Percentiles rank a stretch among this genome's conserved stretches.
Evolutionary conservation across 2,113 vertebrate genomes (phyloP).

Genomic region (Falco punctatus): DNA sequence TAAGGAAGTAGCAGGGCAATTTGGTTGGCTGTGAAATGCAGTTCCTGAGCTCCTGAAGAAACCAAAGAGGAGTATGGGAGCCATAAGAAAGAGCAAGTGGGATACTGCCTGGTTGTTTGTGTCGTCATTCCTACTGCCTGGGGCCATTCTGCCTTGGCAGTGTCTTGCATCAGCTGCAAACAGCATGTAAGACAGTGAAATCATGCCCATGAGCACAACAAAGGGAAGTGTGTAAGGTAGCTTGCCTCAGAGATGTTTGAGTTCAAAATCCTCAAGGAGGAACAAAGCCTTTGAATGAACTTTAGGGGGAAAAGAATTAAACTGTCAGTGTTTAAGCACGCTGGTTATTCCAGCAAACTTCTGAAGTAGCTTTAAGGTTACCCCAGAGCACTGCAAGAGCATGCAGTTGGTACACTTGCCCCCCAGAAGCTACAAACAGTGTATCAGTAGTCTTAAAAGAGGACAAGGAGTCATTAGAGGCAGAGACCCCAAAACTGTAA

Average conservation of each 20-base stretch:
- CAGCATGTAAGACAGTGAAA: background rate
- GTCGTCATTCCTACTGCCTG: background rate
- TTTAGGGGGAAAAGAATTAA: background rate
- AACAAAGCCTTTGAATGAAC: background rate
- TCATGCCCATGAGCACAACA: background rate
- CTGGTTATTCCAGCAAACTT: background rate
- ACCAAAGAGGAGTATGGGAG: background rate
- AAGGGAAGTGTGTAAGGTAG: background rate
- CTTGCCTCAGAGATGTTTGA: background rate
- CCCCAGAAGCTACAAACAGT: background rate
- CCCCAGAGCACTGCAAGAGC: background rate
- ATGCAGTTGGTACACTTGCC: background rate
- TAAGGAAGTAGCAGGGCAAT: conserved; percentile 1
- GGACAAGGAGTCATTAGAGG: background rate
- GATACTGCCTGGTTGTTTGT: background rate
- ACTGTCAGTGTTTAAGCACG: background rate
- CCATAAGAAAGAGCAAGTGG: background rate
- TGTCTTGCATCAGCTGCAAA: background rate
- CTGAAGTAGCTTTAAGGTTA: background rate
- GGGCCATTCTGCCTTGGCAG: background rate
- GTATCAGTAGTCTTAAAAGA: background rate
- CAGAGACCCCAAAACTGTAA: background rate
- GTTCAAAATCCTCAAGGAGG: background rate
- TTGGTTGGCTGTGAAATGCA: conserved; percentile 23
- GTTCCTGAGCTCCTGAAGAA: background rate